These are phyloP conservation scores for Ridgeia piscesae DNA, from an alignment of 1,140 invertebrate genomes.

Conservation along the genomic window DNA sequence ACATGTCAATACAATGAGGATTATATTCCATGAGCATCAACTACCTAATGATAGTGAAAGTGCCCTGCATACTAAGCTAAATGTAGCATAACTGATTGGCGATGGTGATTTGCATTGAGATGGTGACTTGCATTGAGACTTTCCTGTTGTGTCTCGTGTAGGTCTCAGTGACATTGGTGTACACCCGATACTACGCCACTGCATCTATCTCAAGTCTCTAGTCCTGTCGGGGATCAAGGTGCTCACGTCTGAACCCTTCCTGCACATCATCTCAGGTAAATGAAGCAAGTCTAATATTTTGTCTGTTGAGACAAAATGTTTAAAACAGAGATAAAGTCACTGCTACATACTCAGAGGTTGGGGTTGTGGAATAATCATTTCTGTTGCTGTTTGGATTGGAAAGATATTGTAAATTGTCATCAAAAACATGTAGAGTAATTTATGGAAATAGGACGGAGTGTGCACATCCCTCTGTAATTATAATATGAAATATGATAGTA, in stretches of 20 bases:
- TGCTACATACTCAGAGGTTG: not conserved
- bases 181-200: not conserved
- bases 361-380: not conserved
- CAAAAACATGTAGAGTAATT: not conserved
- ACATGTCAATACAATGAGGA: too few species aligned
- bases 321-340: too few species aligned
- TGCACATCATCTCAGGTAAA: conserved; percentile 11
- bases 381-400: not conserved
- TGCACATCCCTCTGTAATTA: not conserved
- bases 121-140: too few species aligned
- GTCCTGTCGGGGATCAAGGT: not conserved
- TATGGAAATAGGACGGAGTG: not conserved
- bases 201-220: not conserved
- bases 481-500: too few species aligned
- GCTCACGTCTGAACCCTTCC: conserved; percentile 12
- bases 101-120: too few species aligned
- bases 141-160: not conserved
- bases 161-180: not conserved
- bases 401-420: not conserved
- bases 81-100: too few species aligned
- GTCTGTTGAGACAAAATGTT: too few species aligned
- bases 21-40: too few species aligned
- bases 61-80: too few species aligned
- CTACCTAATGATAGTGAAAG: too few species aligned
- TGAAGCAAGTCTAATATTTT: not conserved